These are phyloP conservation scores for Lithophane semibrunnea DNA, from an alignment of 2,888 invertebrate genomes.

Conservation along the genomic window DNA sequence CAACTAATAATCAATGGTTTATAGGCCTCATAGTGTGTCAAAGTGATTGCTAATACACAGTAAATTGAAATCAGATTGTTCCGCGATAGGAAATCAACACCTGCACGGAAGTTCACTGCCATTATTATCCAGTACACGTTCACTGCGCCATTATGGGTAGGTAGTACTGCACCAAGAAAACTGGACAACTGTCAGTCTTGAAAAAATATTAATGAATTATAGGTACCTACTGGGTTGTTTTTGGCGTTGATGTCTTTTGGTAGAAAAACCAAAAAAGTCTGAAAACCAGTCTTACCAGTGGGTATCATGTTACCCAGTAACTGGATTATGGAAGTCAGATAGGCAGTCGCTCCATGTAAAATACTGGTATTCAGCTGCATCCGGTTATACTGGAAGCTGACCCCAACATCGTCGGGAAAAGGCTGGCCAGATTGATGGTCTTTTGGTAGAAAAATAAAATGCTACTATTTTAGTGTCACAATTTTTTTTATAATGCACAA, in stretches of 20 bases:
- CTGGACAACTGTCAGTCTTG: neutral
- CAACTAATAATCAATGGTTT: neutral
- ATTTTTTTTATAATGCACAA: neutral
- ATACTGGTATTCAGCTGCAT: neutral
- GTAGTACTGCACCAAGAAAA: neutral
- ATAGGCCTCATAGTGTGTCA: neutral
- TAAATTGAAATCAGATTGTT: conserved; percentile 45
- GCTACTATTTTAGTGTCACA: neutral
- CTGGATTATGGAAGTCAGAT: neutral
- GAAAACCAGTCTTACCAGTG: neutral
- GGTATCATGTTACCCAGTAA: neutral
- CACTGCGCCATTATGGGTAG: neutral
- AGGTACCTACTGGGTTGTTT: neutral
- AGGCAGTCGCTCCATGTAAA: neutral
- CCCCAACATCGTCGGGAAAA: too few relatives aligned
- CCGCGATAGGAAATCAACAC: conserved; percentile 27
- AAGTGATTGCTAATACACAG: conserved; percentile 32
- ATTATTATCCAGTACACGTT: conserved; percentile 37
- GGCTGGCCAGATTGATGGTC: too few relatives aligned
- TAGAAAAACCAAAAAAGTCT: neutral
- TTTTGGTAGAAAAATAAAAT: neutral
- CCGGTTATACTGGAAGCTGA: too few relatives aligned
- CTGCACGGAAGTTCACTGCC: conserved; percentile 48
- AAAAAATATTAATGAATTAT: neutral
- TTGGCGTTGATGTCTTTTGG: conserved; percentile 32